Base-by-base conservation (phyloP, 2,888 invertebrate genomes). In the Pandemis heparana region DNA sequence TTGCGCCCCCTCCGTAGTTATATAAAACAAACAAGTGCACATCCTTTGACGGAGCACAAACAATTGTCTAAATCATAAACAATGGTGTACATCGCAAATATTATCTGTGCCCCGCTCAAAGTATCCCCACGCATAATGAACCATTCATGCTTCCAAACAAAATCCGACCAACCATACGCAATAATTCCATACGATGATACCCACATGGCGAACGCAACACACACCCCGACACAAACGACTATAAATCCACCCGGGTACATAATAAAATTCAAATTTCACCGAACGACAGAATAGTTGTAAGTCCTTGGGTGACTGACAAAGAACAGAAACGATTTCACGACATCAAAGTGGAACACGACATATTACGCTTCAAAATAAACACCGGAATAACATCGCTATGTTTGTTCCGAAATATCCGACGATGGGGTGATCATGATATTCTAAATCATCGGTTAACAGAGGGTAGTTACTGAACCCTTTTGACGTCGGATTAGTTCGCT, bases 301-400 rank as follows among this genome's bases (percentile, higher is more conserved):
- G 90, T 91, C 92, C 89, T 92, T 92, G 89, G 85, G 88, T 84
- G 83, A 82, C 88, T 92, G 94, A 93, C 92, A 90, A 91, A 91
- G 92, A 92, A 91, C 93, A 93, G 94, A 92, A 93, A 89, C 94
- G 94, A 92, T 93, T 93, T 92, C 92, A 92, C 90, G 92, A 94
- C 94, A 94, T 94, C 94, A 94, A 94, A 94, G 94, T 92, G 92
- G 92, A 92, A 92, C 92, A 92, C 92, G 92, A 94, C 94, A 93
- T 93, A 93, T 94, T 93, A 93, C 92, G 94, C 91, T 92, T 90
- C 89, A 91, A 90, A 93, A 94, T 93, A 94, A 94, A 94, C 94
- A 94, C 91, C 89, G 89, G 89, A 91, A 92, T 92, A 92, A 93
- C 89, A 91, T 92, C 90, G 92, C 89, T 91, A 93, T 94, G 92